These are phyloP conservation scores for Alcis repandata DNA, from an alignment of 2,888 invertebrate genomes.

Conservation along the genomic window DNA sequence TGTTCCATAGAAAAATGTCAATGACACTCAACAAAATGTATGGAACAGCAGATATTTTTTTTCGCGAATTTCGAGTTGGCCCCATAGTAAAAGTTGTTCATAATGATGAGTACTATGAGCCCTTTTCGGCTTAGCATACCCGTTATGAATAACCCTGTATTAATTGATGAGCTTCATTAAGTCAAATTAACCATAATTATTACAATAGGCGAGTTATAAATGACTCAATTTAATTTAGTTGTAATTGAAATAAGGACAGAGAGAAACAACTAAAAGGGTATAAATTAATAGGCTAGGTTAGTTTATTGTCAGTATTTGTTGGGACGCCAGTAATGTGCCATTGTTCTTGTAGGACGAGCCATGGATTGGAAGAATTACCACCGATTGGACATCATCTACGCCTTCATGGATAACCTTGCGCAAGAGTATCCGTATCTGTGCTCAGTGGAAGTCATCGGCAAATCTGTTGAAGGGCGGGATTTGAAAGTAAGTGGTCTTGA, in stretches of 20 bases:
- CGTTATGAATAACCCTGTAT: too few relatives aligned
- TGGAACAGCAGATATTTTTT: too few relatives aligned
- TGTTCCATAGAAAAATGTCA: too few relatives aligned
- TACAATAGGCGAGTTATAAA: not conserved
- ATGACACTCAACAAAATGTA: too few relatives aligned
- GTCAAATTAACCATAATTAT: too few relatives aligned
- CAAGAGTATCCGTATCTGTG: slow-evolving; percentile 71
- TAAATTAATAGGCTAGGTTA: not conserved
- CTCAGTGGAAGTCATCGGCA: slow-evolving; percentile 69
- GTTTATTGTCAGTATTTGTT: not conserved
- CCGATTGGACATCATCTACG: slow-evolving; percentile 71
- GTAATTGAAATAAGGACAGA: not conserved
- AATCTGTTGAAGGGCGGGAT: slow-evolving; percentile 73
- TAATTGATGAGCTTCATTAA: too few relatives aligned
- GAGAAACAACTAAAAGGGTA: not conserved
- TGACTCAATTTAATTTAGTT: not conserved
- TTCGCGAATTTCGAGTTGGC: too few relatives aligned
- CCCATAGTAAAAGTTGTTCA: too few relatives aligned
- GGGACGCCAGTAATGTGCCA: slow-evolving; percentile 14
- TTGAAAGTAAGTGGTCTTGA: slow-evolving; percentile 63
- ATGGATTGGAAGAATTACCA: slow-evolving; percentile 80
- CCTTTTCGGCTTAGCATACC: too few relatives aligned
- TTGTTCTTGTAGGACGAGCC: slow-evolving; percentile 43
- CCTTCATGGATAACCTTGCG: slow-evolving; percentile 69
- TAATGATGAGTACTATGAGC: too few relatives aligned